These are phyloP conservation scores for Peromyscus melanophrys DNA, from an alignment of 2,797 vertebrate species.

Conservation along the genomic window DNA sequence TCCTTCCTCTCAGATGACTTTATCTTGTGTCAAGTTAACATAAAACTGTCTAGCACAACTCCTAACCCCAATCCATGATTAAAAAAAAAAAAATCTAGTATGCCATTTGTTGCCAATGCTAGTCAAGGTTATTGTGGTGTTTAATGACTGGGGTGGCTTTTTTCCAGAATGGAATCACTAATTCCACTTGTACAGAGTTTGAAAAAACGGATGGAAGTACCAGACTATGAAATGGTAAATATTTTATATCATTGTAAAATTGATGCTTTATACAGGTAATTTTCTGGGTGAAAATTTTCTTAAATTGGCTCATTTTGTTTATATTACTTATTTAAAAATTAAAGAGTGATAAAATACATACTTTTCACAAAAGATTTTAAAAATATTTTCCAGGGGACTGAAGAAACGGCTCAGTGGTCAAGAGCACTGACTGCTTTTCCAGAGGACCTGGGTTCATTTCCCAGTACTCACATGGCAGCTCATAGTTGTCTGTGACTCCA, in stretches of 20 bases:
- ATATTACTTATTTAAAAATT: background rate
- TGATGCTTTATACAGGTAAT: slow-evolving; percentile 54
- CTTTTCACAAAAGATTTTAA: slow-evolving; percentile 59
- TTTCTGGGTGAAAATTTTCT: slow-evolving; percentile 11
- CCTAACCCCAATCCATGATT: background rate
- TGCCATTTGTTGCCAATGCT: slow-evolving; percentile 42
- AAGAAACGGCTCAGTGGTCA: background rate
- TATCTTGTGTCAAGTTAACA: background rate
- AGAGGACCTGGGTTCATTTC: background rate
- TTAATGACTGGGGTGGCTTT: slow-evolving; percentile 61
- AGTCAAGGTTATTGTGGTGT: background rate
- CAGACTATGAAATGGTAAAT: slow-evolving; percentile 98
- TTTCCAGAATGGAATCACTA: slow-evolving; percentile 94
- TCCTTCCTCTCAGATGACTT: background rate
- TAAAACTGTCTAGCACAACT: background rate
- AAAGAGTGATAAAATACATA: background rate
- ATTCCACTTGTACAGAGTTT: slow-evolving; percentile 93
- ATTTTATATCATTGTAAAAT: slow-evolving; percentile 53
- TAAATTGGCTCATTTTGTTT: slow-evolving; percentile 27
- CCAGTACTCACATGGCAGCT: background rate
- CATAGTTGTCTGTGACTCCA: background rate
- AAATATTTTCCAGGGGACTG: background rate
- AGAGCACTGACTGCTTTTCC: background rate
- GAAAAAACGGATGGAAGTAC: slow-evolving; percentile 92
- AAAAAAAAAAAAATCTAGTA: background rate